Conservation (phyloP, 1,140 invertebrate genomes). For the Muscidifurax raptorellus region DNA sequence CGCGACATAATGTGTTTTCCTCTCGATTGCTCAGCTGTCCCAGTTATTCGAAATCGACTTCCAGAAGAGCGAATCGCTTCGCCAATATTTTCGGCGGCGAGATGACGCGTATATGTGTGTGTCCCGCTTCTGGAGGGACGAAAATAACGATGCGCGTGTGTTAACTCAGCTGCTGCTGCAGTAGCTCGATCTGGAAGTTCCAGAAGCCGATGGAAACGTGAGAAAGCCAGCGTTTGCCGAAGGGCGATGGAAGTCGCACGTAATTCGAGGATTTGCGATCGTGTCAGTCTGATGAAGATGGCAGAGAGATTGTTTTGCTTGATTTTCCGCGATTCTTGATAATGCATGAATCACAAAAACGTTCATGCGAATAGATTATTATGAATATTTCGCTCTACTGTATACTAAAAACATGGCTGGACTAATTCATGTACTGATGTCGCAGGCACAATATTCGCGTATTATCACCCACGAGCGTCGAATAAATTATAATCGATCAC, state of each 20-base stretch:
- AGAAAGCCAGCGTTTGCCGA: neutral
- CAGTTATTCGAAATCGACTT: constrained; percentile 26
- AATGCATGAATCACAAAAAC: too few relatives aligned
- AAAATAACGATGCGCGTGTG: neutral
- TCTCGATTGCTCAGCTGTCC: neutral
- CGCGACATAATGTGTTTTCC: neutral
- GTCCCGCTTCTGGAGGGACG: neutral
- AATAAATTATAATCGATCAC: constrained; percentile 1
- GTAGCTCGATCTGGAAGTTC: neutral
- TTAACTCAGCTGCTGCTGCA: neutral
- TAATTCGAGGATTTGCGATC: too few relatives aligned
- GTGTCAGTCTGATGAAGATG: too few relatives aligned
- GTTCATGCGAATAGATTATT: too few relatives aligned
- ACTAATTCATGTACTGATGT: too few relatives aligned
- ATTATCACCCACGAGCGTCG: neutral
- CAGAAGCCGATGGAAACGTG: neutral
- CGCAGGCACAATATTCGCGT: too few relatives aligned
- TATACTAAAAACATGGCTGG: too few relatives aligned
- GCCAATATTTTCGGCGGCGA: neutral
- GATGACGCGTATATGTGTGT: neutral
- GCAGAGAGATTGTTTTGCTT: too few relatives aligned
- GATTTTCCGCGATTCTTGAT: too few relatives aligned
- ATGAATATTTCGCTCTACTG: too few relatives aligned
- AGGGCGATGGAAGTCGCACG: too few relatives aligned
- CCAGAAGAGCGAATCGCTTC: neutral